Evolutionary conservation across 2,797 vertebrate species (phyloP), one percentile per base, ranked within the genome.

Genomic region (Gastrophryne carolinensis): DNA sequence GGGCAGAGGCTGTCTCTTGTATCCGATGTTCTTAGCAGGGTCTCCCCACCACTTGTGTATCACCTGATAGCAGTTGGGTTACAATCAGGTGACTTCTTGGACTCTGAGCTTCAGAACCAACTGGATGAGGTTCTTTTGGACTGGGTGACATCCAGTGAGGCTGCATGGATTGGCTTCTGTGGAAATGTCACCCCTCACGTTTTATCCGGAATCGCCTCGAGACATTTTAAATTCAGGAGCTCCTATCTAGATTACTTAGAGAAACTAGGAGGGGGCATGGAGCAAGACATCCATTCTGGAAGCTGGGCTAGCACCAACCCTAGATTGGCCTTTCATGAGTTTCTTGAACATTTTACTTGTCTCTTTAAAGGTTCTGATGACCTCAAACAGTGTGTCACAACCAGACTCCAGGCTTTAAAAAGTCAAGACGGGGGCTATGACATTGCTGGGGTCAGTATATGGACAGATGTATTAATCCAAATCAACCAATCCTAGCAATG

Each of bases 401-500:
- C 41, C 3, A 60, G 3, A n/a, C 68, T 72, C 34, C 35, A 29
- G 15, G 50, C 23, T 2, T 53, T 72, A 29, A 72, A 72, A 60
- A 5, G n/a, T n/a, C 37, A 66, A 7, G 68, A 71, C 32, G 75
- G 75, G 27, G 24, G 66, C 35, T 78, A 29, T 41, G 61, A 66
- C 11, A 61, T 52, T 3, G 23, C 75, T 24, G 68, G 61, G 4
- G 24, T 78, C 13, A 60, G 68, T 52, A 26, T 78, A 57, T 78
- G 75, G 75, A 72, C 75, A 1, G 75, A 78, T 35, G 1, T 72
- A 26, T 53, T 78, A 8, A 44, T 30, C 10, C 41, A 58, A 60
- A 11, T 78, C 4, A 64, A 72, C 13, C 32, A 58, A 30, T 24
- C 19, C 13, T 76, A 69, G 41, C 4, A 4, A 1, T 27, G 34